Conservation (phyloP, 2,113 vertebrate genomes). For the Carassius auratus region DNA sequence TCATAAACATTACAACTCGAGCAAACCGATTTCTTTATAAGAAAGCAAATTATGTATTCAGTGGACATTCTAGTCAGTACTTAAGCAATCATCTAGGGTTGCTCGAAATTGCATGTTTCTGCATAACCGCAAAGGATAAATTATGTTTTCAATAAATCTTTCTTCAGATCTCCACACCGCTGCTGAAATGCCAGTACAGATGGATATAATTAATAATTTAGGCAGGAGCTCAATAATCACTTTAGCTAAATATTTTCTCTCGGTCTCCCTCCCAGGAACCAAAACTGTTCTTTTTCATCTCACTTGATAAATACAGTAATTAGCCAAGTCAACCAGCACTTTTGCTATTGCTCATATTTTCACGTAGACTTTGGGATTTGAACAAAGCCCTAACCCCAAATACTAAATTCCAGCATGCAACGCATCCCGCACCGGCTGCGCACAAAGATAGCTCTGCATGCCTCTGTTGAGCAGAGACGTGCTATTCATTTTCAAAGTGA, state of each 20-base stretch:
- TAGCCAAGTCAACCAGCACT: constrained; percentile 12
- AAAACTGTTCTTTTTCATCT: constrained; percentile 8
- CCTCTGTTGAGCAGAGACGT: background rate
- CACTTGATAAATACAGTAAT: constrained; percentile 21
- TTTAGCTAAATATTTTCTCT: constrained; percentile 16
- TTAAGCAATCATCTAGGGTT: background rate
- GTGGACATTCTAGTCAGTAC: background rate
- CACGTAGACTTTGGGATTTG: background rate
- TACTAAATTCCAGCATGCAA: background rate
- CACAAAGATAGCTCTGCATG: background rate
- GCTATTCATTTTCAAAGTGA: background rate
- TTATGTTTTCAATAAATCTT: constrained; percentile 17
- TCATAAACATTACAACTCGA: background rate
- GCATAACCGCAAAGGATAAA: background rate
- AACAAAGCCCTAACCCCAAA: background rate
- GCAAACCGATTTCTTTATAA: background rate
- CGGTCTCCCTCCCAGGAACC: background rate
- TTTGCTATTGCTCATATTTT: background rate
- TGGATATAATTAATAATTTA: constrained; percentile 14
- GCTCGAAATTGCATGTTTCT: background rate
- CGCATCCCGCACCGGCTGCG: background rate
- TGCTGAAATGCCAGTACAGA: constrained; percentile 5
- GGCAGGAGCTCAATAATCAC: constrained; percentile 1
- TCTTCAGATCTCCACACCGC: constrained; percentile 13
- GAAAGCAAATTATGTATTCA: background rate